phyloP scores from a whole-genome alignment of 37 sponge, comb jelly and placozoan species.

The Hormiphora californensis region DNA sequence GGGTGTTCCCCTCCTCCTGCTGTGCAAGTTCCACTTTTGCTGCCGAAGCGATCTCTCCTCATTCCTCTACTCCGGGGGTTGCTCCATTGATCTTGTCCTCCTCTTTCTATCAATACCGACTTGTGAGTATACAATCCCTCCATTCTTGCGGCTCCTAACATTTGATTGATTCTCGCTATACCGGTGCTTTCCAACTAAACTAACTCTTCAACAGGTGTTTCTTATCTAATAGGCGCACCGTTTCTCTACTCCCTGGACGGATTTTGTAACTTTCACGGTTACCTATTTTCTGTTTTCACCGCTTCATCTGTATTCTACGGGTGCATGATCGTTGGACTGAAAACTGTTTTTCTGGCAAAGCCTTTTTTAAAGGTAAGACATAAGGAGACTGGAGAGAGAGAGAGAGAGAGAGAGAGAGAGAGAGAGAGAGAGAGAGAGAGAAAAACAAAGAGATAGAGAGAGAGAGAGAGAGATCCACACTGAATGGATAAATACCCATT shows the following conservation, averaged over 20 bases:
- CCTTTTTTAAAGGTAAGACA: conserved; percentile 27
- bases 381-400: neutral
- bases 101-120: neutral
- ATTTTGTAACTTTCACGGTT: conserved; percentile 16
- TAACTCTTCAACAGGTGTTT: neutral
- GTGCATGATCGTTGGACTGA: neutral
- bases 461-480: neutral
- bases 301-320: conserved; percentile 2
- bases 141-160: too few species aligned
- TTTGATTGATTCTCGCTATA: neutral
- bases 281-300: neutral
- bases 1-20: neutral
- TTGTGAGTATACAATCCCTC: neutral
- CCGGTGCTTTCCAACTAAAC: neutral
- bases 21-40: neutral
- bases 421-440: neutral
- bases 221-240: neutral
- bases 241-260: neutral
- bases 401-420: neutral
- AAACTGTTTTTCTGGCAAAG: neutral
- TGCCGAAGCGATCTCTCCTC: neutral
- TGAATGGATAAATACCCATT: neutral
- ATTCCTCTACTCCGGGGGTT: neutral
- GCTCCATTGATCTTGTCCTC: neutral
- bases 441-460: neutral